These are phyloP conservation scores for Cuculus canorus DNA, from an alignment of 2,797 vertebrate genomes.

Conservation along the genomic window DNA sequence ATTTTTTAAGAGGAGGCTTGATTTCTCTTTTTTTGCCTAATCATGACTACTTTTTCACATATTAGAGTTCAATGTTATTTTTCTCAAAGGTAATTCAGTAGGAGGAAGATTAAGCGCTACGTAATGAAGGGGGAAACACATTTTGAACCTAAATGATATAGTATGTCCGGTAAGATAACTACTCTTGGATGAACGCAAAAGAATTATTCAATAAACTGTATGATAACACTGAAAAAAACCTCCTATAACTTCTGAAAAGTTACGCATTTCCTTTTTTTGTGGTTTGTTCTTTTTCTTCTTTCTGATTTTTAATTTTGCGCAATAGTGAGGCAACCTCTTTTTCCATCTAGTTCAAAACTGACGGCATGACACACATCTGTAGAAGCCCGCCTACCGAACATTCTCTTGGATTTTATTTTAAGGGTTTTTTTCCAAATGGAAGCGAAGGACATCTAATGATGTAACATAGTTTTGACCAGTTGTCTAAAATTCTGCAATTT, in stretches of 20 bases:
- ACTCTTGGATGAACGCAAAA: not conserved
- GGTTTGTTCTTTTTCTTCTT: not conserved
- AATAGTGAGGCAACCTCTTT: not conserved
- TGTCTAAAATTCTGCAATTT: constrained; percentile 12
- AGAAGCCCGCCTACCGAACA: constrained; percentile 5
- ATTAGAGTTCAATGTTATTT: not conserved
- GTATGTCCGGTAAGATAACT: not conserved
- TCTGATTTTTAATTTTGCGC: not conserved
- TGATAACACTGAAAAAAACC: not conserved
- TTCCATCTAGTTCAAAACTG: not conserved
- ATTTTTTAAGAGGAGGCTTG: not conserved
- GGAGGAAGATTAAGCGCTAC: not conserved
- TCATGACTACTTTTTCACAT: not conserved
- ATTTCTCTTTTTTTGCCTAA: not conserved
- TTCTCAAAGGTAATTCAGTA: not conserved
- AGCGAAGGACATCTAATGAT: not conserved
- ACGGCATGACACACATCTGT: not conserved
- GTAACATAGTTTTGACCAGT: not conserved
- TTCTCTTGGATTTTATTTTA: constrained; percentile 3
- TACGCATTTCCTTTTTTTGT: not conserved
- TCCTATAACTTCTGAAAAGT: not conserved
- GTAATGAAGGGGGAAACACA: not conserved
- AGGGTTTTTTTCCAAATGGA: not conserved
- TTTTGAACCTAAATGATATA: not conserved
- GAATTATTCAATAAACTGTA: not conserved